phyloP scores from a whole-genome alignment of 2,113 vertebrate genomes.

The Platysteira castanea region DNA sequence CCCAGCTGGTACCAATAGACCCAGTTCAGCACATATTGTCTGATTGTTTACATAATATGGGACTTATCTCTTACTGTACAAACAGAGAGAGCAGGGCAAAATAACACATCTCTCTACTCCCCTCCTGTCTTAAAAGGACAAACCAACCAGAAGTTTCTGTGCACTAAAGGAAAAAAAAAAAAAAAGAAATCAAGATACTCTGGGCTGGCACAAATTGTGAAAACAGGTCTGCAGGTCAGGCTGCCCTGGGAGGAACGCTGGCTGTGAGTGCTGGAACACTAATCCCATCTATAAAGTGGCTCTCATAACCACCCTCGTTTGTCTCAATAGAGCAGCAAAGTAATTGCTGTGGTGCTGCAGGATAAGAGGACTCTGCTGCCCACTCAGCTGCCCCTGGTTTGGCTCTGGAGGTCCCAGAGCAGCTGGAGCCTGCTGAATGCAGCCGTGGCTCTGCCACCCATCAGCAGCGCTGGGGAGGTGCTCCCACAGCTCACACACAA shows the following conservation, averaged over 20 bases:
- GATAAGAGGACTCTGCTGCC: not conserved
- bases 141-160: not conserved
- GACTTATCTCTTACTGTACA: not conserved
- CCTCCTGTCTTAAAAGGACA: not conserved
- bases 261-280: not conserved
- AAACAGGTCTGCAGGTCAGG: not conserved
- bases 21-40: not conserved
- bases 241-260: not conserved
- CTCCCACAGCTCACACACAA: fast-evolving
- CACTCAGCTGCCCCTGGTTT: fast-evolving
- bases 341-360: not conserved
- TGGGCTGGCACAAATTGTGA: not conserved
- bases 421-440: not conserved
- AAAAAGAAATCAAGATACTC: not conserved
- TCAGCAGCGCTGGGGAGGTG: not conserved
- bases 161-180: too few species aligned
- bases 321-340: not conserved
- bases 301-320: not conserved
- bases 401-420: not conserved
- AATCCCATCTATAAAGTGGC: not conserved
- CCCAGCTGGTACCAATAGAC: not conserved
- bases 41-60: not conserved
- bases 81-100: not conserved
- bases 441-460: fast-evolving
- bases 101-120: not conserved